Evolutionary conservation across 2,888 invertebrate species (phyloP).

Genomic region (Lasioglossum pauxillum): DNA sequence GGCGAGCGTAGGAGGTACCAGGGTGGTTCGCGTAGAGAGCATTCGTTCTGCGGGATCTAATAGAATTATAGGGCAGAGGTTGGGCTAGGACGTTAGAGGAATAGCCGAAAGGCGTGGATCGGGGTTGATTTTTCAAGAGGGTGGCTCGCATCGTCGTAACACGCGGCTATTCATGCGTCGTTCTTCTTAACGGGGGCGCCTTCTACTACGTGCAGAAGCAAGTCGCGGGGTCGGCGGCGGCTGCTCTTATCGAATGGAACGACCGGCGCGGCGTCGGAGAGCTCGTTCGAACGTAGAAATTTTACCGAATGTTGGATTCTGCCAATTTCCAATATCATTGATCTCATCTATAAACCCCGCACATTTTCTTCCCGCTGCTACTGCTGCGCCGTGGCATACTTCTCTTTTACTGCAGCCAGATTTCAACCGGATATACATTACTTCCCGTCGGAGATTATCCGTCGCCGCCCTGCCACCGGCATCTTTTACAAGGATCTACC

Average conservation of each 20-base stretch:
- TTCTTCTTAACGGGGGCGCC: background rate
- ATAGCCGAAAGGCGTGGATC: background rate
- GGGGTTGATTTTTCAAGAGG: slow-evolving; percentile 4
- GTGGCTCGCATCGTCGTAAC: background rate
- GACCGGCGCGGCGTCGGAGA: background rate
- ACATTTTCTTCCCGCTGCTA: slow-evolving; percentile 47
- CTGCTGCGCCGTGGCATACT: slow-evolving; percentile 16
- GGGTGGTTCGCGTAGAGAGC: background rate
- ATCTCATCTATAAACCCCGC: slow-evolving; percentile 67
- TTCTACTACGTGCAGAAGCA: slow-evolving; percentile 19
- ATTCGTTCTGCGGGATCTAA: background rate
- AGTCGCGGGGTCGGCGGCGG: too few species aligned
- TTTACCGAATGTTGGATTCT: slow-evolving; percentile 50
- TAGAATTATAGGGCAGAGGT: background rate
- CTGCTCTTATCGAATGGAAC: slow-evolving; percentile 14
- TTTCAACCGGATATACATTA: slow-evolving; percentile 71
- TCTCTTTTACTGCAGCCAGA: slow-evolving; percentile 58
- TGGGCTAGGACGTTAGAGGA: background rate
- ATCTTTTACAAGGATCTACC: slow-evolving; percentile 57
- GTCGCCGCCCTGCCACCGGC: slow-evolving; percentile 49
- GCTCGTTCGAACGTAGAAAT: slow-evolving; percentile 26
- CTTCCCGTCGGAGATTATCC: slow-evolving; percentile 69
- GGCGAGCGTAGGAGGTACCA: background rate
- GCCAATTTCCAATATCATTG: slow-evolving; percentile 63
- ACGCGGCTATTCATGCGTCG: slow-evolving; percentile 2